These are phyloP conservation scores for Martes martes DNA, from an alignment of 2,113 vertebrate species.

Conservation along the genomic window DNA sequence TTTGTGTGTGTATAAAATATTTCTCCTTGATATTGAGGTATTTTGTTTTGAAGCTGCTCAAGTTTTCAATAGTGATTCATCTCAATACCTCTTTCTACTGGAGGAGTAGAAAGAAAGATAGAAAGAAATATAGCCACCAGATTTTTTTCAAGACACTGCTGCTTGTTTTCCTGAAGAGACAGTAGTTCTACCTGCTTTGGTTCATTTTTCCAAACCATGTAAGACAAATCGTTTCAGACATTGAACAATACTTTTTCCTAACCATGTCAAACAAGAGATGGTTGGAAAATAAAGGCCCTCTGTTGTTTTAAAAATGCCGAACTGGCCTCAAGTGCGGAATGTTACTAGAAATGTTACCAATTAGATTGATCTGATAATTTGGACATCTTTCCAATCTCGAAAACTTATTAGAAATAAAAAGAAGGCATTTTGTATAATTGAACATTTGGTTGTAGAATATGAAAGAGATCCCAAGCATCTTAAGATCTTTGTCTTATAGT, in stretches of 20 bases:
- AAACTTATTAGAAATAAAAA: constrained; percentile 19
- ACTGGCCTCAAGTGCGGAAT: constrained; percentile 57
- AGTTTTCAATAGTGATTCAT: constrained; percentile 45
- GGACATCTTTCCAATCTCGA: constrained; percentile 13
- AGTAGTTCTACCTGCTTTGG: not conserved
- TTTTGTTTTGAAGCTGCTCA: constrained; percentile 33
- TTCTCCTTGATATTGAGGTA: constrained; percentile 21
- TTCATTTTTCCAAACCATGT: constrained; percentile 47
- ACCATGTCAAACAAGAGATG: constrained; percentile 5
- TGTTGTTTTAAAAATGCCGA: constrained; percentile 36
- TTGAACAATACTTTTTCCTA: constrained; percentile 8
- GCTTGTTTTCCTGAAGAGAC: constrained; percentile 36
- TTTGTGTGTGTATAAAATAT: not conserved
- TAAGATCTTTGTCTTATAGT: not conserved
- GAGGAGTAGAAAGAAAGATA: not conserved
- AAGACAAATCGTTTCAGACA: constrained; percentile 48
- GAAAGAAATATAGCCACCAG: constrained; percentile 39
- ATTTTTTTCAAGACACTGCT: not conserved
- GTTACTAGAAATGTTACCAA: constrained; percentile 51
- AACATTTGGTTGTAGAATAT: constrained; percentile 4
- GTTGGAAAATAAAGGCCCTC: constrained; percentile 25
- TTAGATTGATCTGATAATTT: constrained; percentile 6
- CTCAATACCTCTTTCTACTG: not conserved
- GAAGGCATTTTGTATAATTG: constrained; percentile 13
- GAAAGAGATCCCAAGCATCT: not conserved